Evolutionary conservation across 2,797 vertebrate genomes (phyloP).

Genomic region (Neosalanx taihuensis): DNA sequence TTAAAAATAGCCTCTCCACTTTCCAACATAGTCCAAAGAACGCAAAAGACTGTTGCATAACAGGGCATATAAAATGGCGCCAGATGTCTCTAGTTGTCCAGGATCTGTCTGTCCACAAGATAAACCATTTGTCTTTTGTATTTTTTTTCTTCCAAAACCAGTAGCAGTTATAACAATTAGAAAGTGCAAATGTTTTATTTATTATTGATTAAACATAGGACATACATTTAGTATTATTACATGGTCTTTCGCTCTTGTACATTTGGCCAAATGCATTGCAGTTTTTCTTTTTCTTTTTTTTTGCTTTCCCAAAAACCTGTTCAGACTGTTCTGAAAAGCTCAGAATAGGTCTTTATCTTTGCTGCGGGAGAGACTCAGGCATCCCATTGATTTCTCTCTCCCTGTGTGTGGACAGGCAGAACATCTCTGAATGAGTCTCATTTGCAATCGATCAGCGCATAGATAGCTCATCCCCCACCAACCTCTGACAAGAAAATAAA

Average conservation of each 20-base stretch:
- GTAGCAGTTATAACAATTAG: constrained; percentile 15
- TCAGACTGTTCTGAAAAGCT: constrained; percentile 1
- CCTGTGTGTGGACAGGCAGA: constrained; percentile 31
- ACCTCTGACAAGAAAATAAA: constrained; percentile 28
- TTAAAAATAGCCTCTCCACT: not conserved
- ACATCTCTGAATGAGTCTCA: constrained; percentile 42
- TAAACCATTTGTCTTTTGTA: no score
- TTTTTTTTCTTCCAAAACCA: no score
- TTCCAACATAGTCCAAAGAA: constrained; percentile 43
- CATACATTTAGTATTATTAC: not conserved
- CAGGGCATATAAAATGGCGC: not conserved
- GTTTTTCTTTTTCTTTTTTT: not conserved
- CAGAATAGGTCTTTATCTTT: constrained; percentile 14
- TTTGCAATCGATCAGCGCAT: constrained; percentile 49
- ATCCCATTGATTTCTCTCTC: constrained; percentile 41
- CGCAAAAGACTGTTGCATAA: constrained; percentile 54
- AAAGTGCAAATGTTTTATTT: not conserved
- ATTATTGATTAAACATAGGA: no score
- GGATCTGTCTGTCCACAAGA: no score
- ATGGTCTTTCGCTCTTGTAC: not conserved
- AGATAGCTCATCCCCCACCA: constrained; percentile 36
- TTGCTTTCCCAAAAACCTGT: not conserved
- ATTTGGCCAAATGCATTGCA: not conserved
- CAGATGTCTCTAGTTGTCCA: no score
- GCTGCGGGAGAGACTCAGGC: constrained; percentile 29